Percentiles rank a stretch among this genome's conserved stretches.
Evolutionary conservation across 2,797 vertebrate species (phyloP).

Genomic region (Apodemus agrarius): DNA sequence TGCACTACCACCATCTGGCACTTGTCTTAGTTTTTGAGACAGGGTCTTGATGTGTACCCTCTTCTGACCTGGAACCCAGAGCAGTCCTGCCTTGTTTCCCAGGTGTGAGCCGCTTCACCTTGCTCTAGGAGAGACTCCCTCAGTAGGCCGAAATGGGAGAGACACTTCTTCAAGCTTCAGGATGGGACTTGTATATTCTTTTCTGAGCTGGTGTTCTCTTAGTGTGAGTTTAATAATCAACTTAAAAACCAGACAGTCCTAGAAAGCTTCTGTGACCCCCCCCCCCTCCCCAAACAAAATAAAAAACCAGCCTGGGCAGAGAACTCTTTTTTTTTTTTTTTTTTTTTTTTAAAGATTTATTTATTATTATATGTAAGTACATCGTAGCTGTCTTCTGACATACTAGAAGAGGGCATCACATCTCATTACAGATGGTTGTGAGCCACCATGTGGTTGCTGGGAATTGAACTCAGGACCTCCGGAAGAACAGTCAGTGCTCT

Average conservation of each 20-base stretch:
- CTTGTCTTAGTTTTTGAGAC: too few relatives aligned
- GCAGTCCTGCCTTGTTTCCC: background rate
- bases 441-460: too few relatives aligned
- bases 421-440: too few relatives aligned
- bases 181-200: background rate
- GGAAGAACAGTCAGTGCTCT: too few relatives aligned
- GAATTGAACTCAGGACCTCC: too few relatives aligned
- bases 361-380: too few relatives aligned
- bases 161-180: background rate
- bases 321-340: background rate
- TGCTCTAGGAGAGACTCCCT: background rate
- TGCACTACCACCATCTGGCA: too few relatives aligned
- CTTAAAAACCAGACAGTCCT: background rate
- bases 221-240: conserved; percentile 11
- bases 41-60: too few relatives aligned
- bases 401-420: too few relatives aligned
- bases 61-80: too few relatives aligned
- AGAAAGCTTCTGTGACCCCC: background rate
- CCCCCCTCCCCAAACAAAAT: background rate
- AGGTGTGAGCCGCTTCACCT: background rate
- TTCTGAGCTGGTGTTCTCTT: background rate
- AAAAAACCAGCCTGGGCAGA: background rate
- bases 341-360: too few relatives aligned
- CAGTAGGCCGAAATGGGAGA: background rate
- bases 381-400: too few relatives aligned